phyloP scores from a whole-genome alignment of 2,113 vertebrate species.

The Pithys albifrons region DNA sequence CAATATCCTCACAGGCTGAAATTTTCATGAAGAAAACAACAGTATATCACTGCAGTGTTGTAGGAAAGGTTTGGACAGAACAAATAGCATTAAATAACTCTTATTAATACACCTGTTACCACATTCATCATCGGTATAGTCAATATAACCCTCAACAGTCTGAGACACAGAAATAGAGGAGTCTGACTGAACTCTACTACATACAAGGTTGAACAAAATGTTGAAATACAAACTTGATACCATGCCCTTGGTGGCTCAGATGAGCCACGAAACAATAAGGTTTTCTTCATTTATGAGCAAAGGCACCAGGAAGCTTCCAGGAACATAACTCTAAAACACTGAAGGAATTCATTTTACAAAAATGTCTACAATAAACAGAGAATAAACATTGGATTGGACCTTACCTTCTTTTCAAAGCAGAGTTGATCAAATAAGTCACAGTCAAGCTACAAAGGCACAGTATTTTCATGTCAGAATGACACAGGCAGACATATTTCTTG shows the following conservation, averaged over 20 bases:
- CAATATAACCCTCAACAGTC: not conserved
- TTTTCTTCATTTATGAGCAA: not conserved
- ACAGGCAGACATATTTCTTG: not conserved
- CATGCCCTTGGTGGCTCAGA: not conserved
- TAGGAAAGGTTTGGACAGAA: not conserved
- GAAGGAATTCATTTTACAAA: not conserved
- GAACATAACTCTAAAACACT: not conserved
- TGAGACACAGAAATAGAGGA: not conserved
- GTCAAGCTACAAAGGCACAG: not conserved
- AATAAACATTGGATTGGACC: not conserved
- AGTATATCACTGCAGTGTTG: not conserved
- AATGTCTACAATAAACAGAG: not conserved
- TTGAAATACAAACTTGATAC: not conserved
- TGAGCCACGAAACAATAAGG: not conserved
- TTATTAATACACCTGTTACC: not conserved
- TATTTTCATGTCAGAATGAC: not conserved
- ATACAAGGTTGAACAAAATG: not conserved
- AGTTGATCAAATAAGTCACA: not conserved
- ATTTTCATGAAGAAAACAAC: not conserved
- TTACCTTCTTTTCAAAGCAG: not conserved
- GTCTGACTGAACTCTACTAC: not conserved
- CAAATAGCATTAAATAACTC: not conserved
- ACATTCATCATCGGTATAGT: fast-evolving
- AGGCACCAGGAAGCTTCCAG: not conserved
- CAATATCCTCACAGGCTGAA: not conserved